Evolutionary conservation across 2,113 vertebrate species (phyloP).

Genomic region (Marmota flaviventris): DNA sequence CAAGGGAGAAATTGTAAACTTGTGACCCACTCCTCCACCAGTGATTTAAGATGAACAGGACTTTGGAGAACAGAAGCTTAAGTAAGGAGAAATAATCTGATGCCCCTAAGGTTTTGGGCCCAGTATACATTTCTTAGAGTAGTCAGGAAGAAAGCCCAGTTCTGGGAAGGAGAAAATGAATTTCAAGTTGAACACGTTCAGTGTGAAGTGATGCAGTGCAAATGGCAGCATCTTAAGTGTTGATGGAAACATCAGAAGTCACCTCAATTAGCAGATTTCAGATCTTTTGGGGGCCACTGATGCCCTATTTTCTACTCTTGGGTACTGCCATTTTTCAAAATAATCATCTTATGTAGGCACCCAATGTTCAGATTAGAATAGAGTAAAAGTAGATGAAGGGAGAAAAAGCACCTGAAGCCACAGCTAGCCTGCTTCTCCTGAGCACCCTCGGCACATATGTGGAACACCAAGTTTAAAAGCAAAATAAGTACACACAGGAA

Average conservation of each 20-base stretch:
- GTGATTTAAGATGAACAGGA: slow-evolving; percentile 5
- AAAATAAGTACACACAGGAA: neutral
- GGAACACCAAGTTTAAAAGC: neutral
- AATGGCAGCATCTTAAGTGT: neutral
- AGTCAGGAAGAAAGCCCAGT: neutral
- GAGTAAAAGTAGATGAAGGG: neutral
- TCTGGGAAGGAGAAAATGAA: neutral
- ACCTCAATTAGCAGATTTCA: neutral
- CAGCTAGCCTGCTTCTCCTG: neutral
- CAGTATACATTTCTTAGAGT: neutral
- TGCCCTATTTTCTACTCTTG: neutral
- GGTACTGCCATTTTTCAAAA: neutral
- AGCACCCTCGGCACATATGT: neutral
- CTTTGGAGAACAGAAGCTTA: neutral
- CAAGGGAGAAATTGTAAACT: neutral
- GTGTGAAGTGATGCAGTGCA: neutral
- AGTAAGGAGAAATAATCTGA: slow-evolving; percentile 17
- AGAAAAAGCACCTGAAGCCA: neutral
- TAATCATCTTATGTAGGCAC: neutral
- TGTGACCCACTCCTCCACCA: neutral
- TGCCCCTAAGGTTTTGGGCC: neutral
- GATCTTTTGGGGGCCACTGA: neutral
- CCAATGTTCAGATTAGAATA: neutral
- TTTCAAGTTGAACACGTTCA: neutral
- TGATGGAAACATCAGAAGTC: neutral